These are phyloP conservation scores for Dendrolimus punctatus DNA, from an alignment of 1,140 invertebrate genomes.

Conservation along the genomic window DNA sequence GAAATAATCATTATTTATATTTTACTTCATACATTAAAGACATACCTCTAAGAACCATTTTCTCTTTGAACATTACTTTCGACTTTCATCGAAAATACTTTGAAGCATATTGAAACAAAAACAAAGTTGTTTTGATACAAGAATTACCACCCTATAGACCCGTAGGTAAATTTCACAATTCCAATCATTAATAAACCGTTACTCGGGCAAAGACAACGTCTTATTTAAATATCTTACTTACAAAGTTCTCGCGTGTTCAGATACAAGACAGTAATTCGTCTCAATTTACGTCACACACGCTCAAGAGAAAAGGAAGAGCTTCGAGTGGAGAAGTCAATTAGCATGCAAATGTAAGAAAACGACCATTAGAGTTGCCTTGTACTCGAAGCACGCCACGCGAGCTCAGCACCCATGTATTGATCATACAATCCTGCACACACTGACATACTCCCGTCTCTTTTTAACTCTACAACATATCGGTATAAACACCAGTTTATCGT, in stretches of 20 bases:
- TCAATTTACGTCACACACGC: conserved; percentile 44
- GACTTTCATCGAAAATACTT: too few relatives aligned
- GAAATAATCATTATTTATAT: too few relatives aligned
- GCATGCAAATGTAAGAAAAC: conserved; percentile 71
- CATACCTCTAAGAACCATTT: too few relatives aligned
- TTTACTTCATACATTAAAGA: too few relatives aligned
- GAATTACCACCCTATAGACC: too few relatives aligned
- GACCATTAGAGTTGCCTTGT: conserved; percentile 51
- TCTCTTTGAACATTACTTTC: too few relatives aligned
- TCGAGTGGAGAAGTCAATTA: conserved; percentile 56
- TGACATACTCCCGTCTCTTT: conserved; percentile 66
- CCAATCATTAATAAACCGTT: background rate
- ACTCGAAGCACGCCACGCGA: conserved; percentile 32
- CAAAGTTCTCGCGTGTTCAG: conserved; percentile 26
- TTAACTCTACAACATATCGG: conserved; percentile 64
- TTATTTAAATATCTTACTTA: conserved; percentile 5
- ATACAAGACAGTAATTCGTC: conserved; percentile 33
- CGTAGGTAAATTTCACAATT: too few relatives aligned
- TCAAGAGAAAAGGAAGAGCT: conserved; percentile 51
- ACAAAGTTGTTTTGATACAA: too few relatives aligned
- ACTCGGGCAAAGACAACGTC: background rate
- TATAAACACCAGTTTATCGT: conserved; percentile 64
- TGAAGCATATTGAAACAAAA: too few relatives aligned
- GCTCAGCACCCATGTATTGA: conserved; percentile 41
- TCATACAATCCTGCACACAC: conserved; percentile 59